Evolutionary conservation across 2,888 invertebrate species (phyloP).

Genomic region (Dryobota labecula): DNA sequence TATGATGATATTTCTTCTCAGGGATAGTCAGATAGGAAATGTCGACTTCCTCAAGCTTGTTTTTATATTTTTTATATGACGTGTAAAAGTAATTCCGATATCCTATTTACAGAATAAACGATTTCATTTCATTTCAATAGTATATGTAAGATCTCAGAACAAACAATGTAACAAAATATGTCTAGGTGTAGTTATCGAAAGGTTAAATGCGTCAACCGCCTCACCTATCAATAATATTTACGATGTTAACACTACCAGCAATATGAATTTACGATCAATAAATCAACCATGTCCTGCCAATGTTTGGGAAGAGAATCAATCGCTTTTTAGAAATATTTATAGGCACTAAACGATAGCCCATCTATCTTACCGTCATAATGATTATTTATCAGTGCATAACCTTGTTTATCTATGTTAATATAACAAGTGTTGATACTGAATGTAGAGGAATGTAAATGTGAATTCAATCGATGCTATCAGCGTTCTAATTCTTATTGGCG

Average conservation of each 20-base stretch:
- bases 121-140: too few species aligned
- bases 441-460: constrained; percentile 35
- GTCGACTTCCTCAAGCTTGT: too few species aligned
- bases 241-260: constrained; percentile 67
- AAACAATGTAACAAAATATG: neutral
- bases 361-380: constrained; percentile 27
- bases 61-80: too few species aligned
- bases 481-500: constrained; percentile 11
- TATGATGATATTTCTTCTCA: too few species aligned
- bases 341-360: constrained; percentile 33
- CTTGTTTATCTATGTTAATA: constrained; percentile 40
- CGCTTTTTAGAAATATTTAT: constrained; percentile 50
- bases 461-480: constrained; percentile 47
- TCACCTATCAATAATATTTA: constrained; percentile 68
- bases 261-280: constrained; percentile 71
- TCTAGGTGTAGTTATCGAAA: neutral
- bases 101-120: too few species aligned
- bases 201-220: constrained; percentile 49
- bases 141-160: neutral
- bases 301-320: constrained; percentile 32
- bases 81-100: too few species aligned
- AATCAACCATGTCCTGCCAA: constrained; percentile 52
- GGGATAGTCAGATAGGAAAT: too few species aligned
- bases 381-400: constrained; percentile 41
- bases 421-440: constrained; percentile 44